phyloP scores from a whole-genome alignment of 2,888 invertebrate genomes.

The Strigamia crassipes region DNA sequence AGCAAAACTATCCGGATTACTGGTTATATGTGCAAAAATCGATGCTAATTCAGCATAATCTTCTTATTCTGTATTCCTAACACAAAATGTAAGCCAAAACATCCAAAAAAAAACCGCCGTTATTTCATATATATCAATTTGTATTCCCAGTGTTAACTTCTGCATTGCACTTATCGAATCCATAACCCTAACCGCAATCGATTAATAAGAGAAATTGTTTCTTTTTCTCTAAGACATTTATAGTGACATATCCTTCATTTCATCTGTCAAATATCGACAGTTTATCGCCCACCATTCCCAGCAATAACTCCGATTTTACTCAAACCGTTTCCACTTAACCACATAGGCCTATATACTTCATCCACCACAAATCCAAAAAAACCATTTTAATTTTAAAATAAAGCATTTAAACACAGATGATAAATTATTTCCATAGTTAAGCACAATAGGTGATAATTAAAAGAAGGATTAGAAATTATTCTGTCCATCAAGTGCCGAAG shows the following conservation, averaged over 20 bases:
- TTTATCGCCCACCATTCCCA: neutral
- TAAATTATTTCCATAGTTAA: neutral
- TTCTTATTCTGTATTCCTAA: no score
- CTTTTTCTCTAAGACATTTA: neutral
- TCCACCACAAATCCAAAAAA: neutral
- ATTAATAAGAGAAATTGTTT: conserved; percentile 7
- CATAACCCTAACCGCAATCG: neutral
- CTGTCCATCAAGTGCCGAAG: neutral
- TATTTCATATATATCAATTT: no score
- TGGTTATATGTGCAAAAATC: no score
- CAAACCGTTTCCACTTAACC: neutral
- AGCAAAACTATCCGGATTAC: no score
- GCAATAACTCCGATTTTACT: neutral
- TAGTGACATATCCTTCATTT: conserved; percentile 21
- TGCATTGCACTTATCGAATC: neutral
- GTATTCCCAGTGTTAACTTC: no score
- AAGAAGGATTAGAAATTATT: neutral
- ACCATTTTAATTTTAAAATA: neutral
- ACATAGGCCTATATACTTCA: neutral
- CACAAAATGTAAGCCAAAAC: no score
- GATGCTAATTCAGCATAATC: no score
- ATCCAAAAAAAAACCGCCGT: no score
- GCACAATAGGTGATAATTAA: conserved; percentile 7
- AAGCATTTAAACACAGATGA: neutral
- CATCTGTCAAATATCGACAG: neutral